A percentile compares a stretch with the other conserved stretches of the same genome.
Conservation (phyloP, 1,140 invertebrate genomes). For the Bombus confusus region DNA sequence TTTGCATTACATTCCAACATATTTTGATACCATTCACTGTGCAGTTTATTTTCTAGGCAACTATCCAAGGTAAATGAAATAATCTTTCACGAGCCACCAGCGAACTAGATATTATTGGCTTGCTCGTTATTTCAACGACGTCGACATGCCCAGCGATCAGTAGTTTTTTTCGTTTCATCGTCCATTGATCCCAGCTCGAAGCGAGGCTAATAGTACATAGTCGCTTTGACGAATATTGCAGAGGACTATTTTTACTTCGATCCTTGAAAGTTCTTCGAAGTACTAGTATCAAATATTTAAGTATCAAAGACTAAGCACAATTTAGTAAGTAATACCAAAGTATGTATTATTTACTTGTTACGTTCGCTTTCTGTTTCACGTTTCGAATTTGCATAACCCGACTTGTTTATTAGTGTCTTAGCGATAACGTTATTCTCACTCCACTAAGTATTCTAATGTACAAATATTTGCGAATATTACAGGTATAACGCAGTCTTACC, state of each 20-base stretch:
- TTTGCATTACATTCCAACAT: background rate
- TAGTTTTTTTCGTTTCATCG: constrained; percentile 10
- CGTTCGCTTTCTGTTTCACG: background rate
- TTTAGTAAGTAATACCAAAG: too few species aligned
- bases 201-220: background rate
- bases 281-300: background rate
- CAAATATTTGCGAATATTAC: background rate
- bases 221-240: background rate
- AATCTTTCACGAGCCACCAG: background rate
- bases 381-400: background rate
- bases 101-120: background rate
- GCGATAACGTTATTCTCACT: background rate
- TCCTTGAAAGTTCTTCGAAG: background rate
- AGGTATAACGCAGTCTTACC: background rate
- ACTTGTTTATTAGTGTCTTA: background rate
- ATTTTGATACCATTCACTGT: too few species aligned
- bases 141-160: background rate
- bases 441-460: background rate
- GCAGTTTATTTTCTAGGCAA: background rate
- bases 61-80: constrained; percentile 3
- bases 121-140: background rate
- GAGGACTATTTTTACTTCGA: background rate
- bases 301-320: background rate
- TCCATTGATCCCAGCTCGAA: background rate
- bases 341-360: background rate